These are phyloP conservation scores for Melangyna quadrimaculata DNA, from an alignment of 2,888 invertebrate genomes.

Conservation along the genomic window DNA sequence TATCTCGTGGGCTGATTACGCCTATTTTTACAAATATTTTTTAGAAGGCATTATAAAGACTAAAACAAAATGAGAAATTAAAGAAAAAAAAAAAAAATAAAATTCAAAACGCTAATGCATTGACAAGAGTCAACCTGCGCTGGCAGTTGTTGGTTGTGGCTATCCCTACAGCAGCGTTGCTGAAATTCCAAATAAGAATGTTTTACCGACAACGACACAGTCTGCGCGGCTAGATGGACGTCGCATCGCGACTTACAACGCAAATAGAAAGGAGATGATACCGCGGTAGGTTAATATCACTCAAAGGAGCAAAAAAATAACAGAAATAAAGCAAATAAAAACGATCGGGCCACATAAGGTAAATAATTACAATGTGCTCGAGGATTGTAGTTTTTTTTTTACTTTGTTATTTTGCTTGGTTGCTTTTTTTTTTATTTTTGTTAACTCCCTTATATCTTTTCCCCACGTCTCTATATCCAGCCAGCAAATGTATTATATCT, in stretches of 20 bases:
- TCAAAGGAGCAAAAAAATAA: conserved; percentile 46
- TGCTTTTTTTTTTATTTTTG: not conserved
- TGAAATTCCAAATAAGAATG: conserved; percentile 57
- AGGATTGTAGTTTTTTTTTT: conserved; percentile 66
- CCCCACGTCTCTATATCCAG: not conserved
- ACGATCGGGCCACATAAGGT: conserved; percentile 62
- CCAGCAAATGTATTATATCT: not conserved
- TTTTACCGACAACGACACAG: conserved; percentile 35
- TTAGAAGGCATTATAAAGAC: not conserved
- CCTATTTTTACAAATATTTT: conserved; percentile 18
- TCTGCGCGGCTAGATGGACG: conserved; percentile 5
- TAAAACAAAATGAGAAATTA: not conserved
- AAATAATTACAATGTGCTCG: conserved; percentile 71
- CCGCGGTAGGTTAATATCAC: conserved; percentile 70
- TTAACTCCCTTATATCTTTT: conserved; percentile 55
- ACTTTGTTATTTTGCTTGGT: not conserved
- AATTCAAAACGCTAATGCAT: conserved; percentile 4
- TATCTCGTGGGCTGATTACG: not conserved
- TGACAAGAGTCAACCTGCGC: not conserved
- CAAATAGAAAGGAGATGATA: conserved; percentile 52
- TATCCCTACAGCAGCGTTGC: conserved; percentile 56
- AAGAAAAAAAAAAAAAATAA: not conserved
- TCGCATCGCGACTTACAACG: not conserved
- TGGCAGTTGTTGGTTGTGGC: not conserved
- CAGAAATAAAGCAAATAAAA: conserved; percentile 60